Evolutionary conservation across 2,888 invertebrate species (phyloP).

Genomic region (Lapara coniferarum): DNA sequence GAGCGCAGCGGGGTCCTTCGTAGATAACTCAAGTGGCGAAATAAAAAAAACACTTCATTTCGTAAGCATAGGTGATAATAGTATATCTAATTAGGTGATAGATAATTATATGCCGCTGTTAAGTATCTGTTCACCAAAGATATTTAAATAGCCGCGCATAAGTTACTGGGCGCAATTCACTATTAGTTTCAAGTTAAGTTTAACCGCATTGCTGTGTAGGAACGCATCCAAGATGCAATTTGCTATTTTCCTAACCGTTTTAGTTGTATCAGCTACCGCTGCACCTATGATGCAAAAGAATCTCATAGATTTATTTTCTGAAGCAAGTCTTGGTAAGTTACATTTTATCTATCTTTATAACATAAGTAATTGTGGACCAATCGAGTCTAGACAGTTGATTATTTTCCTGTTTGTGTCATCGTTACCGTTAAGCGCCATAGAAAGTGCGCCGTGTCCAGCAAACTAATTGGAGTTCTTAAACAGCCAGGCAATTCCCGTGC

Average conservation of each 20-base stretch:
- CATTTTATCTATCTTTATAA: neutral
- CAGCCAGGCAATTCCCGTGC: neutral
- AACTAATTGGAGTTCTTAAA: slow-evolving; percentile 15
- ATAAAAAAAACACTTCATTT: slow-evolving; percentile 54
- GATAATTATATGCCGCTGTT: slow-evolving; percentile 29
- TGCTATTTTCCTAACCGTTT: slow-evolving; percentile 21
- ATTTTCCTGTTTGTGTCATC: slow-evolving; percentile 4
- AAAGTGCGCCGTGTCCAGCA: slow-evolving; percentile 1
- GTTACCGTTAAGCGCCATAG: slow-evolving; percentile 10
- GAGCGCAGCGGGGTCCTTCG: slow-evolving; percentile 55
- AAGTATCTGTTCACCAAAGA: slow-evolving; percentile 7
- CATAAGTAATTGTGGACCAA: neutral
- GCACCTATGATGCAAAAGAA: slow-evolving; percentile 7
- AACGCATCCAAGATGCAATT: slow-evolving; percentile 37
- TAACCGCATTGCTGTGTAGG: slow-evolving; percentile 5
- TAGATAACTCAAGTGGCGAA: slow-evolving; percentile 54
- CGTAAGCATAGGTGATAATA: slow-evolving; percentile 56
- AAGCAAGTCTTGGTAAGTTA: neutral
- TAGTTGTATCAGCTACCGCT: slow-evolving; percentile 8
- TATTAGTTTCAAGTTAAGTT: neutral
- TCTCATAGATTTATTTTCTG: neutral
- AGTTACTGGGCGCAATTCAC: neutral
- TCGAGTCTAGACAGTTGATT: neutral
- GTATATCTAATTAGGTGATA: slow-evolving; percentile 54
- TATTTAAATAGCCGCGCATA: slow-evolving; percentile 27